These are phyloP conservation scores for Conopomorpha cramerella DNA, from an alignment of 1,140 invertebrate species.

Conservation along the genomic window DNA sequence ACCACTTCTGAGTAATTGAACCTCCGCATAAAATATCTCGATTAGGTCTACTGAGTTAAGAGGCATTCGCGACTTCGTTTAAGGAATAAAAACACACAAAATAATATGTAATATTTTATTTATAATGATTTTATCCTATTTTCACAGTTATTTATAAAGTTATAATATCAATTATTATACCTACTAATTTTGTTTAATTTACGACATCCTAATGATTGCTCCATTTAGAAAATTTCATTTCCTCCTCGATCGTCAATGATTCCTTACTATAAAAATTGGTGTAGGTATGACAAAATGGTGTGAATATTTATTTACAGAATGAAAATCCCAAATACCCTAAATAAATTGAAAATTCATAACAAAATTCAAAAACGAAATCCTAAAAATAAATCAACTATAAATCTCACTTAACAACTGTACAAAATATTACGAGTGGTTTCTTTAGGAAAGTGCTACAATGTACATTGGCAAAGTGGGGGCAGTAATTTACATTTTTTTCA, in stretches of 20 bases:
- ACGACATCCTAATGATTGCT: conserved; percentile 60
- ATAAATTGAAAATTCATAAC: conserved; percentile 61
- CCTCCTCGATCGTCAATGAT: conserved; percentile 54
- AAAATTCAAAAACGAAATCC: conserved; percentile 48
- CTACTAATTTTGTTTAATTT: conserved; percentile 59
- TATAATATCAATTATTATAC: conserved; percentile 63
- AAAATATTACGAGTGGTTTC: conserved; percentile 57
- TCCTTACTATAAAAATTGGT: conserved; percentile 47
- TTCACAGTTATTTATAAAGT: conserved; percentile 64
- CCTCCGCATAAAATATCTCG: too few species aligned
- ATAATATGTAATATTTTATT: conserved; percentile 63
- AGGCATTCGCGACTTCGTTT: too few species aligned
- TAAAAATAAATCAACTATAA: conserved; percentile 53
- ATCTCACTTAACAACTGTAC: conserved; percentile 58
- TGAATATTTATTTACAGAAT: conserved; percentile 55
- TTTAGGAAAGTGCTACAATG: conserved; percentile 41
- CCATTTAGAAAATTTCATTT: conserved; percentile 61
- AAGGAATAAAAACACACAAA: conserved; percentile 18
- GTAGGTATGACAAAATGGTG: conserved; percentile 54
- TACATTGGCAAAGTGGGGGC: conserved; percentile 41
- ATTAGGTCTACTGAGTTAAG: too few species aligned
- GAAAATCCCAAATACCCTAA: conserved; percentile 56
- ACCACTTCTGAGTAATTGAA: too few species aligned
- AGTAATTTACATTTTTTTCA: too few species aligned
- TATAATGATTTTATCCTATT: conserved; percentile 62